Conservation (phyloP, 2,113 vertebrate genomes). For the Chaetorhynchus papuensis region DNA sequence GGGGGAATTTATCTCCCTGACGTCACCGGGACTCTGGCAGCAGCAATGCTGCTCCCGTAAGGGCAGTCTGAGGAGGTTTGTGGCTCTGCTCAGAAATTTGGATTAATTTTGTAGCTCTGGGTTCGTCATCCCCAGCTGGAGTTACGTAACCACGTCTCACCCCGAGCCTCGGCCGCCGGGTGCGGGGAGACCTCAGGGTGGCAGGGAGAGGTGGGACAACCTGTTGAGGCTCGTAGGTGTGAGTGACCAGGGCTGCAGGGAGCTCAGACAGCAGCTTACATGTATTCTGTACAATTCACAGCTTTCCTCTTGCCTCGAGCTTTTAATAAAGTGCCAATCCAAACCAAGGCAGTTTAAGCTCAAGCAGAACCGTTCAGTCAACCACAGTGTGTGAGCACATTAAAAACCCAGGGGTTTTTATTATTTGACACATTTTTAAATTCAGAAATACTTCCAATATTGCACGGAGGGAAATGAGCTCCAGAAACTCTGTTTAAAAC, state of each 20-base stretch:
- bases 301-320: not conserved
- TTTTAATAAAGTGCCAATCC: not conserved
- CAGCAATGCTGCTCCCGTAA: rapidly evolving
- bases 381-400: not conserved
- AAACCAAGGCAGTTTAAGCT: not conserved
- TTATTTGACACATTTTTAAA: not conserved
- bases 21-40: rapidly evolving
- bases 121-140: not conserved
- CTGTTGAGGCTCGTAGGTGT: not conserved
- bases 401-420: not conserved
- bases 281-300: rapidly evolving
- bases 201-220: not conserved
- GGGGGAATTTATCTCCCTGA: rapidly evolving
- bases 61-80: not conserved
- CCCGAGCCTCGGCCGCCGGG: not conserved
- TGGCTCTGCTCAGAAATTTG: not conserved
- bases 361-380: not conserved
- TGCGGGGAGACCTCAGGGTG: not conserved
- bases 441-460: not conserved
- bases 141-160: rapidly evolving
- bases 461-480: not conserved
- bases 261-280: not conserved
- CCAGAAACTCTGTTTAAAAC: not conserved
- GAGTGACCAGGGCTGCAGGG: not conserved
- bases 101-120: not conserved